Evolutionary conservation across 1,140 invertebrate genomes (phyloP).

Genomic region (Meloidogyne exigua): DNA sequence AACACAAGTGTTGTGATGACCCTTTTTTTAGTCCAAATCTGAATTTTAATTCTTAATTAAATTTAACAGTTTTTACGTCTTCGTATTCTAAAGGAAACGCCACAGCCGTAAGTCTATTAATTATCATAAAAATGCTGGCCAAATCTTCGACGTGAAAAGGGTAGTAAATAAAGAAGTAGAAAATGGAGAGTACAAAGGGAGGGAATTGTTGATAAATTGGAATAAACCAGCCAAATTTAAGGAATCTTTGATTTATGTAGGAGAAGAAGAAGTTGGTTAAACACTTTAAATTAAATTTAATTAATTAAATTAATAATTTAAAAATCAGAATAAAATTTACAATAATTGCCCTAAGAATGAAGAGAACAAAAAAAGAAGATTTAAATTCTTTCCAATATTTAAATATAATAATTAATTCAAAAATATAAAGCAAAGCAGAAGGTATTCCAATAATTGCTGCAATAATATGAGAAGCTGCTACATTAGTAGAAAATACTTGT

Average conservation of each 20-base stretch:
- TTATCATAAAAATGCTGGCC: conserved; percentile 7
- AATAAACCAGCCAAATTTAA: neutral
- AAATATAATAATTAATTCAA: conserved; percentile 8
- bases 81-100: conserved; percentile 1
- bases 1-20: neutral
- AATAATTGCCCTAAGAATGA: neutral
- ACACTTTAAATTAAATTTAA: conserved; percentile 4
- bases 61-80: neutral
- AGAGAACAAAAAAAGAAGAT: conserved; percentile 9
- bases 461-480: neutral
- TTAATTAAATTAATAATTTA: neutral
- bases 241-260: neutral
- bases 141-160: conserved; percentile 11
- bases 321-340: neutral
- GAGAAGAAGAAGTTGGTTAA: neutral
- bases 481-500: neutral
- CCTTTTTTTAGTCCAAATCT: neutral
- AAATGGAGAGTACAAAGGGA: neutral
- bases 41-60: neutral
- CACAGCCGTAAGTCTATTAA: neutral
- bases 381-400: conserved; percentile 1
- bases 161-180: conserved; percentile 16
- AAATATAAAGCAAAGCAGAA: conserved; percentile 13
- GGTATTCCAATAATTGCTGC: conserved; percentile 7
- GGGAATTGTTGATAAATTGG: neutral